Evolutionary conservation across 1,140 invertebrate genomes (phyloP), one percentile per base, ranked within the genome.

Genomic region (Calycopis cecrops): DNA sequence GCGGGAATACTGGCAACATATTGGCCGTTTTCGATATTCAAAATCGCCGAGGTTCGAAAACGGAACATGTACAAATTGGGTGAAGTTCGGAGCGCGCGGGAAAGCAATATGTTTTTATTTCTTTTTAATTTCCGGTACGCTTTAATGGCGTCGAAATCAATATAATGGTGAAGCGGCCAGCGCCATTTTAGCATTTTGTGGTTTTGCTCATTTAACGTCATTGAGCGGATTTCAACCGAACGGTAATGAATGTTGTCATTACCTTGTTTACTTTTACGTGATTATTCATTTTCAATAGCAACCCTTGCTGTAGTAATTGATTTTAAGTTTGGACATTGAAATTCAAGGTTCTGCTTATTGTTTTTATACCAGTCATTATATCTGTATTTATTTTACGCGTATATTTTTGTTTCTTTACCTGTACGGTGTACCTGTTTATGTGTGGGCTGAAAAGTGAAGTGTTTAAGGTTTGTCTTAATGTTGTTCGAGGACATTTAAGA

Each of bases 81-180:
- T 73, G 69, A 83, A 85, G 78, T 85, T 73, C 74, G 76, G 79
- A 67, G 74, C 73, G 79, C 79, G 76, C 82, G 82, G 82, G 82
- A 82, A 83, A 80, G 82, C 82, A 80, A 80, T 83, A 83, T 80
- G 79, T 83, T 85, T 85, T 85, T 85, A 85, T 85, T 85, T 80
- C 79, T 83, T 85, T 85, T 83, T 85, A 85, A 83, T 85, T 85
- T 85, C 82, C 82, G 82, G 82, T 80, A 74, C 79, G 78, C 73
- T 82, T 83, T 85, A 85, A 85, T 85, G 82, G 82, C 82, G 82
- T 82, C 79, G 79, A 85, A 85, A 85, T 85, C 79, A 85, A 85
- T 85, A 85, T 85, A 78, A 85, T 83, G 82, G 79, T 76, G 79
- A 73, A 72, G 73, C 78, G 78, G 74, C 65, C 67, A 75, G 68